A percentile compares a stretch with the other conserved stretches of the same genome.
These are phyloP conservation scores for Pinna nobilis DNA, from an alignment of 1,140 invertebrate genomes.

Conservation along the genomic window DNA sequence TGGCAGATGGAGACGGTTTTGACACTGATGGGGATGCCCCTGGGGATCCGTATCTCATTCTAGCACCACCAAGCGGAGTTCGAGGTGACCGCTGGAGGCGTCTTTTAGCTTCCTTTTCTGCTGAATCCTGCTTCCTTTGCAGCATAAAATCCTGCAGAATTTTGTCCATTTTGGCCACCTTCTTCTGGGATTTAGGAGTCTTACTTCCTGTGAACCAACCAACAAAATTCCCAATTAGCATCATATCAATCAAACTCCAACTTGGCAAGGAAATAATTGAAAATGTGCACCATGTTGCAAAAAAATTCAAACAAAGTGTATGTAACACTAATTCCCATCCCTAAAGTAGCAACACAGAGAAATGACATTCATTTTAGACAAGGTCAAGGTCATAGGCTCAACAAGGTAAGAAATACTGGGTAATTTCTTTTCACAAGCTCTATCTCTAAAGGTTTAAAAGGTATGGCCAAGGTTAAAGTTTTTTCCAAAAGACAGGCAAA, in stretches of 20 bases:
- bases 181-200: constrained; percentile 47
- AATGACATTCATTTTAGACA: too few species aligned
- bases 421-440: too few species aligned
- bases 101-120: constrained; percentile 48
- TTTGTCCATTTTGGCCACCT: constrained; percentile 55
- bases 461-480: too few species aligned
- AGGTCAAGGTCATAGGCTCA: too few species aligned
- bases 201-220: constrained; percentile 23
- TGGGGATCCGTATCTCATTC: not conserved
- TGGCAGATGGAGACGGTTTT: not conserved
- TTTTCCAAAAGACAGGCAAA: too few species aligned
- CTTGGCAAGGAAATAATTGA: not conserved
- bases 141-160: constrained; percentile 48
- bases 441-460: too few species aligned
- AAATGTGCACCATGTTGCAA: not conserved
- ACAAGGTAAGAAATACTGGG: too few species aligned
- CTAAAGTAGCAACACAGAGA: too few species aligned
- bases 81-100: constrained; percentile 39
- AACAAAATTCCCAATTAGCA: not conserved
- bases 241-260: not conserved
- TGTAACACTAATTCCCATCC: too few species aligned
- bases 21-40: not conserved
- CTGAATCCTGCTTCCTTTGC: constrained; percentile 42
- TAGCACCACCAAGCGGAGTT: constrained; percentile 24
- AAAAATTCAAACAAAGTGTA: not conserved